Evolutionary conservation across 2,113 vertebrate species (phyloP).

Genomic region (Oceanites oceanicus): DNA sequence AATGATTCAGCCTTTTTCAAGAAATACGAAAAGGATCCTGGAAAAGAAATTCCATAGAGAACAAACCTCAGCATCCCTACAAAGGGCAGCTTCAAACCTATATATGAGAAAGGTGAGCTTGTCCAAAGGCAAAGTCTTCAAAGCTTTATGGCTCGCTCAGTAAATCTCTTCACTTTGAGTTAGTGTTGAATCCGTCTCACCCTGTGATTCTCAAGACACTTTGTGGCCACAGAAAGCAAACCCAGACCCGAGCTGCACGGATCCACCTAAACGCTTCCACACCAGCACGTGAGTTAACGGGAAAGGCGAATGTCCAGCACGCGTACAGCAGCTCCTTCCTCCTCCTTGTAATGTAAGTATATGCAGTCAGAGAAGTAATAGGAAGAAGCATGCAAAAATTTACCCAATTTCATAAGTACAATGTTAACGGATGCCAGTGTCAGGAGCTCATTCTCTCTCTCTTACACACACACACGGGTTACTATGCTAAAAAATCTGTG

Average conservation of each 20-base stretch:
- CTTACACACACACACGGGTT: fast-evolving
- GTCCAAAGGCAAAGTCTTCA: neutral
- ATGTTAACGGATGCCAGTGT: neutral
- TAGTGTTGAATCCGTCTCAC: neutral
- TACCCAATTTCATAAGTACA: neutral
- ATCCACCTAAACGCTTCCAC: neutral
- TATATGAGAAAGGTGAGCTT: neutral
- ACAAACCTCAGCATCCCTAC: fast-evolving
- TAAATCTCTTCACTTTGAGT: neutral
- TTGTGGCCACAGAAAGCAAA: neutral
- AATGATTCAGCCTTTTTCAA: neutral
- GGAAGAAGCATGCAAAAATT: neutral
- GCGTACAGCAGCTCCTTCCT: neutral
- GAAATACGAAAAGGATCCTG: neutral
- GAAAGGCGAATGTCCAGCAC: neutral
- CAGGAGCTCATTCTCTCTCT: neutral
- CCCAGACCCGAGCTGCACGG: neutral
- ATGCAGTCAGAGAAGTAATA: neutral
- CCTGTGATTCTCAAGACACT: neutral
- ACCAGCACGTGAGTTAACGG: fast-evolving
- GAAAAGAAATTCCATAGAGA: neutral
- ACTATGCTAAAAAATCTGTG: fast-evolving
- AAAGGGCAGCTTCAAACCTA: neutral
- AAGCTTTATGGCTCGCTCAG: neutral
- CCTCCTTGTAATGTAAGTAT: neutral